phyloP scores from a whole-genome alignment of 2,797 vertebrate species.

The Nyctibius grandis region DNA sequence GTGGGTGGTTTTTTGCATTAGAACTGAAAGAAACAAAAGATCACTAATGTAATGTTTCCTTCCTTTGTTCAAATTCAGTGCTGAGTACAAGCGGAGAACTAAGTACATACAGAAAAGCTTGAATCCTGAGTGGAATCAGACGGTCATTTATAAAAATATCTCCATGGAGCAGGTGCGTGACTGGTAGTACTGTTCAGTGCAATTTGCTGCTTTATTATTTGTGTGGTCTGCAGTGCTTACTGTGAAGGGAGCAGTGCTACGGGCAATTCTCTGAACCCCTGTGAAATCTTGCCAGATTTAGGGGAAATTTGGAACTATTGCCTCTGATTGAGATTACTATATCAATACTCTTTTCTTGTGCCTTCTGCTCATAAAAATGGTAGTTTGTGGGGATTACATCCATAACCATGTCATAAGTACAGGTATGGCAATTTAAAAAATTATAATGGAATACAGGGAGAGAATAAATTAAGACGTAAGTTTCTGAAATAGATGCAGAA shows the following conservation, averaged over 20 bases:
- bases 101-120: slow-evolving; percentile 94
- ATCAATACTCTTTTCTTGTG: background rate
- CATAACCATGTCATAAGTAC: background rate
- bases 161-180: slow-evolving; percentile 91
- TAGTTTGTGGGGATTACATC: background rate
- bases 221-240: background rate
- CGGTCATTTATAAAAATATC: slow-evolving; percentile 99
- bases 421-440: background rate
- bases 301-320: background rate
- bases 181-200: background rate
- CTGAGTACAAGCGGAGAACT: slow-evolving; percentile 94
- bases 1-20: background rate
- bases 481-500: background rate
- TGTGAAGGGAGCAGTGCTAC: background rate
- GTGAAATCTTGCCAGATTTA: background rate
- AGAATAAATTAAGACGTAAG: background rate
- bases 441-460: background rate
- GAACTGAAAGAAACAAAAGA: background rate
- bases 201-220: background rate
- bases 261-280: background rate
- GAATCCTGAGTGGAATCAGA: slow-evolving; percentile 99
- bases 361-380: background rate
- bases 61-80: slow-evolving; percentile 79
- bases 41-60: background rate
- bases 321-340: background rate